Base-by-base conservation (phyloP, 1,140 invertebrate genomes). In the Drosophila grimshawi region DNA sequence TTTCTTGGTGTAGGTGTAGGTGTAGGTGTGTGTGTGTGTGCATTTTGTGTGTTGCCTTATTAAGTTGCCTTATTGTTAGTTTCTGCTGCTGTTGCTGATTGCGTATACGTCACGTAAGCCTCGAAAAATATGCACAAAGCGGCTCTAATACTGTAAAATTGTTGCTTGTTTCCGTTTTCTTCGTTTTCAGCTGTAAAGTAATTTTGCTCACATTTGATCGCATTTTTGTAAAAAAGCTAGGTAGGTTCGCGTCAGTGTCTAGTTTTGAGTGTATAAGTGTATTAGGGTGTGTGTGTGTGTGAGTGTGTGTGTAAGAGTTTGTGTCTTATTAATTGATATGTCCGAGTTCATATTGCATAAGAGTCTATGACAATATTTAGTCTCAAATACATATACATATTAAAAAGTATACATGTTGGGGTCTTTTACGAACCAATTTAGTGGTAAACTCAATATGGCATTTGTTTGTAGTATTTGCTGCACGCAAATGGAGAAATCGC, bases 131-230 rank as follows among this genome's bases (percentile, higher is more conserved):
- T 78, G 83, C 83, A 78, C 80, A 83, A 86, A 83, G 83, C 83
- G 86, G 83, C 83, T 86, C 78, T 86, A 86, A 86, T 86, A 86
- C 82, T 86, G 82, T 86, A 88, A 88, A 86, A 83, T 86, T 86
- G 82, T 88, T 86, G 83, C 83, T 70, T 86, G 81, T 59, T 60
- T 48, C 52, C 46, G 43, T 37, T 39, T 51, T 48, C 43, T 3
- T 27, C 8, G 8, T 59, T 68, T 70, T 35, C 64, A 71, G 68
- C 83, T 73, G 73, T 86, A 86, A 86, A 86, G 83, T 86, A 86
- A 86, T 88, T 88, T 75, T 88, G 69, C 69, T 86, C 83, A 88
- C 83, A 89, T 83, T 74, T 62, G 53, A 60, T 79, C 79, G 76
- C 76, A 74, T 74, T 57, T 19, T 76, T 69, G 65, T 88, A 83